Evolutionary conservation across 30 jellyfish, hydroid and myxozoan genomes (phyloP).

Genomic region (Turritopsis rubra): DNA sequence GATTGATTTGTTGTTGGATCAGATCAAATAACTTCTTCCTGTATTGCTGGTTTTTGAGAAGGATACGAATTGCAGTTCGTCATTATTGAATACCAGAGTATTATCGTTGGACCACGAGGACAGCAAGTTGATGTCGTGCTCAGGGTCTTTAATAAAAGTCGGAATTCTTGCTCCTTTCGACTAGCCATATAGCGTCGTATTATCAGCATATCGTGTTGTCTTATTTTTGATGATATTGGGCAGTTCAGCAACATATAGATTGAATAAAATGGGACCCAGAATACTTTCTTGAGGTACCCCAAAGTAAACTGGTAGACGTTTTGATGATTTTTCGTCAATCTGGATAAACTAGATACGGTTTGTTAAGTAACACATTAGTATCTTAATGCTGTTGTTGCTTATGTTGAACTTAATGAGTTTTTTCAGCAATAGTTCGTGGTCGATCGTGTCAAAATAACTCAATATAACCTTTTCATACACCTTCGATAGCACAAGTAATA

Average conservation of each 20-base stretch:
- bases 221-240: not conserved
- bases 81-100: not conserved
- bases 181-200: not conserved
- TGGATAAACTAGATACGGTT: not conserved
- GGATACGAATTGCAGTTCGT: not conserved
- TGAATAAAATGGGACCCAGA: not conserved
- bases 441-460: conserved; percentile 13
- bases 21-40: too few relatives aligned
- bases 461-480: not conserved
- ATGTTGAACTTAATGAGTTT: too few relatives aligned
- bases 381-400: not conserved
- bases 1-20: too few relatives aligned
- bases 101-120: too few relatives aligned
- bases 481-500: not conserved
- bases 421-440: not conserved
- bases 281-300: not conserved
- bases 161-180: not conserved
- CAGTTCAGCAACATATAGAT: not conserved
- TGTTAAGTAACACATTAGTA: not conserved
- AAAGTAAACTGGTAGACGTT: not conserved
- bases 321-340: not conserved
- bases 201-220: too few relatives aligned
- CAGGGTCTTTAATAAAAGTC: not conserved
- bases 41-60: not conserved
- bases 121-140: too few relatives aligned